phyloP scores from a whole-genome alignment of 2,113 vertebrate species.

The Ophthalmolycus amberensis region DNA sequence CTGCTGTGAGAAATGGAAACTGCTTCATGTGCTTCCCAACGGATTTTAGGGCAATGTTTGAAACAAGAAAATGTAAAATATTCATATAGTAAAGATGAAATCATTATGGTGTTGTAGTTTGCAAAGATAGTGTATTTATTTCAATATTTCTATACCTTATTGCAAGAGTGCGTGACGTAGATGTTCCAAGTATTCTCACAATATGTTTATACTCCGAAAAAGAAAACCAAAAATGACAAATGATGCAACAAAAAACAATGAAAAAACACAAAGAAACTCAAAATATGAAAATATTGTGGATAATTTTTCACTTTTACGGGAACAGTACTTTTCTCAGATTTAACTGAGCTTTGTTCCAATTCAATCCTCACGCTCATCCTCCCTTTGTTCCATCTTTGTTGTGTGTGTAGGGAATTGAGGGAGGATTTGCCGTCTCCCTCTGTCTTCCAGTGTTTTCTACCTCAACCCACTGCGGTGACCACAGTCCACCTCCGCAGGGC shows the following conservation, averaged over 20 bases:
- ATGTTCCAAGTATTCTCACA: neutral
- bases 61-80: neutral
- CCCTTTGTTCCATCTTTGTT: too few relatives aligned
- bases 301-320: neutral
- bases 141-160: neutral
- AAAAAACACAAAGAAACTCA: neutral
- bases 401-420: slow-evolving; percentile 75
- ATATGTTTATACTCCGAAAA: neutral
- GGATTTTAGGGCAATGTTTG: neutral
- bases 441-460: slow-evolving; percentile 75
- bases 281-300: neutral
- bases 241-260: neutral
- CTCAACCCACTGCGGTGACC: slow-evolving; percentile 77
- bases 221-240: neutral
- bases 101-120: neutral
- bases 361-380: neutral
- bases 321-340: neutral
- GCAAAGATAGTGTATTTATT: neutral
- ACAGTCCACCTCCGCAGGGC: slow-evolving; percentile 80
- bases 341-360: neutral
- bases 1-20: neutral
- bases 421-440: slow-evolving; percentile 76
- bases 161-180: neutral
- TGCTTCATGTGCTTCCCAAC: neutral
- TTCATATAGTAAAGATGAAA: neutral